These are phyloP conservation scores for Campylomormyrus numenius DNA, from an alignment of 2,113 vertebrate genomes.

Conservation along the genomic window DNA sequence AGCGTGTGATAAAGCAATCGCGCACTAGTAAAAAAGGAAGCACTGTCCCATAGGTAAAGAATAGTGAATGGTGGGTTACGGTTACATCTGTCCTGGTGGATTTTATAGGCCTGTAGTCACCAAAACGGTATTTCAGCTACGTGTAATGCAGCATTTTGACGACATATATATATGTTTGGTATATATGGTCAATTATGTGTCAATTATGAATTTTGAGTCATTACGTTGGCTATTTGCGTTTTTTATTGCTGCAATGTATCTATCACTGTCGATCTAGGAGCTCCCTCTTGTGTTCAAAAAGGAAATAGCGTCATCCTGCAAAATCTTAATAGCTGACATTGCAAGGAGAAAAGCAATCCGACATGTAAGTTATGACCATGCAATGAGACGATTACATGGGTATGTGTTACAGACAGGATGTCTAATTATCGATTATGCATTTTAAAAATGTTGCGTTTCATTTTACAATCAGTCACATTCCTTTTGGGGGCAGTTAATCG, in stretches of 20 bases:
- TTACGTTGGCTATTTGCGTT: not conserved
- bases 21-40: not conserved
- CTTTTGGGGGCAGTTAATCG: not conserved
- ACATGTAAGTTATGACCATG: no score
- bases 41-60: not conserved
- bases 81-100: not conserved
- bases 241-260: not conserved
- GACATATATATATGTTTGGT: not conserved
- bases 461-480: not conserved
- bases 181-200: not conserved
- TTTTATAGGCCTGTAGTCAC: not conserved
- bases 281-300: conserved; percentile 1
- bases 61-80: not conserved
- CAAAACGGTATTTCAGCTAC: not conserved
- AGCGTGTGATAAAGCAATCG: not conserved
- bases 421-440: not conserved
- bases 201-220: not conserved
- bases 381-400: not conserved
- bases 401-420: not conserved
- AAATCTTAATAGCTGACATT: not conserved
- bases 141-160: not conserved
- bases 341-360: not conserved
- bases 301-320: not conserved
- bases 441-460: not conserved
- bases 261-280: not conserved